phyloP scores from a whole-genome alignment of 2,888 invertebrate species.

The Plebejus argus region DNA sequence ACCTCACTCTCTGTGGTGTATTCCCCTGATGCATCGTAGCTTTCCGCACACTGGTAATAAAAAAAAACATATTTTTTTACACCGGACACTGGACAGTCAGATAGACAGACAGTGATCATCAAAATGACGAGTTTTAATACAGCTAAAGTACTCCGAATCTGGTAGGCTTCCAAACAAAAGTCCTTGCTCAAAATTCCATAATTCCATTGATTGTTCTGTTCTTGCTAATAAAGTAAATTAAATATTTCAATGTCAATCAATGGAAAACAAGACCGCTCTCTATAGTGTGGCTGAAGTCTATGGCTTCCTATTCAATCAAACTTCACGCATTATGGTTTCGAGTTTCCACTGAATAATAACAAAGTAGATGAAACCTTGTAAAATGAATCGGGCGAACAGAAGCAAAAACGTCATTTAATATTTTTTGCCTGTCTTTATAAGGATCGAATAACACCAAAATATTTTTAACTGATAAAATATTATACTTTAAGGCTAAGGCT shows the following conservation, averaged over 20 bases:
- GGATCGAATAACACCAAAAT: too few relatives aligned
- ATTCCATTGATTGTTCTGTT: not conserved
- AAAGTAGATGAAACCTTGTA: not conserved
- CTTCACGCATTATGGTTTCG: not conserved
- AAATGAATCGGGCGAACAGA: not conserved
- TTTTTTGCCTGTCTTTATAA: too few relatives aligned
- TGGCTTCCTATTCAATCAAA: not conserved
- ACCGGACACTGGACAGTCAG: too few relatives aligned
- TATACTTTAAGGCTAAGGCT: too few relatives aligned
- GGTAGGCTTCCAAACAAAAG: too few relatives aligned
- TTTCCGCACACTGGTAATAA: conserved; percentile 83
- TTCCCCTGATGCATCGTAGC: conserved; percentile 94
- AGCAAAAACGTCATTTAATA: not conserved
- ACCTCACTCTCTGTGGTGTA: conserved; percentile 89
- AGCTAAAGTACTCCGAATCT: too few relatives aligned
- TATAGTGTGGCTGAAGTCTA: not conserved
- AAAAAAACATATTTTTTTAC: not conserved
- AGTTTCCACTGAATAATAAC: not conserved
- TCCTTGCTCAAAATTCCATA: not conserved
- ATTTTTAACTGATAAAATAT: too few relatives aligned
- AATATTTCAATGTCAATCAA: not conserved
- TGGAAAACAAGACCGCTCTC: not conserved
- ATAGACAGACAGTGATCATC: too few relatives aligned
- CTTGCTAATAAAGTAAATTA: not conserved
- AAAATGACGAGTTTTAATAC: too few relatives aligned